Evolutionary conservation across 1,140 invertebrate species (phyloP).

Genomic region (Lucilia cuprina): DNA sequence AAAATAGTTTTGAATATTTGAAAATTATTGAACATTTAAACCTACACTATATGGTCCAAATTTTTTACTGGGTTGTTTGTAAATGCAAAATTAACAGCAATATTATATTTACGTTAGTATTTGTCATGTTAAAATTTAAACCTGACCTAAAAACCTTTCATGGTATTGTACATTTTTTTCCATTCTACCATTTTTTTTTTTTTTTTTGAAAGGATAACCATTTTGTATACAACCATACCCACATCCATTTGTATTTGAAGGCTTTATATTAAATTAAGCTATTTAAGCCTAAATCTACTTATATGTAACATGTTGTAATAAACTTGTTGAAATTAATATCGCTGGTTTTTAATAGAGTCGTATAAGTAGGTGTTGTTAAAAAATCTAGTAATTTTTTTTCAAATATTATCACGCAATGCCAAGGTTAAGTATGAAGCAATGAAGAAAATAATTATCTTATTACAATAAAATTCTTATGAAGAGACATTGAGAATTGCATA

Average conservation of each 20-base stretch:
- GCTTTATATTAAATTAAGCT: not conserved
- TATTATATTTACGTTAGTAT: not conserved
- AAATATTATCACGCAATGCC: not conserved
- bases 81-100: not conserved
- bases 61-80: not conserved
- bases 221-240: not conserved
- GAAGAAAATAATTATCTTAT: not conserved
- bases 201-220: not conserved
- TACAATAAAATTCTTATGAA: not conserved
- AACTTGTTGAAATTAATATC: not conserved
- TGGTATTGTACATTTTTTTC: not conserved
- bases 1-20: no score
- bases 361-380: not conserved
- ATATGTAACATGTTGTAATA: not conserved
- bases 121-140: not conserved
- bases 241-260: not conserved
- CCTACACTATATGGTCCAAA: not conserved
- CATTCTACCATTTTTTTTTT: not conserved
- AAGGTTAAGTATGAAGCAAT: no score
- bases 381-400: not conserved
- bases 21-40: no score
- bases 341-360: not conserved
- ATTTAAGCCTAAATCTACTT: not conserved
- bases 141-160: slow-evolving; percentile 3
- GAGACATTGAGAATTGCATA: not conserved